These are phyloP conservation scores for Pitangus sulphuratus DNA, from an alignment of 2,797 vertebrate species.

Conservation along the genomic window DNA sequence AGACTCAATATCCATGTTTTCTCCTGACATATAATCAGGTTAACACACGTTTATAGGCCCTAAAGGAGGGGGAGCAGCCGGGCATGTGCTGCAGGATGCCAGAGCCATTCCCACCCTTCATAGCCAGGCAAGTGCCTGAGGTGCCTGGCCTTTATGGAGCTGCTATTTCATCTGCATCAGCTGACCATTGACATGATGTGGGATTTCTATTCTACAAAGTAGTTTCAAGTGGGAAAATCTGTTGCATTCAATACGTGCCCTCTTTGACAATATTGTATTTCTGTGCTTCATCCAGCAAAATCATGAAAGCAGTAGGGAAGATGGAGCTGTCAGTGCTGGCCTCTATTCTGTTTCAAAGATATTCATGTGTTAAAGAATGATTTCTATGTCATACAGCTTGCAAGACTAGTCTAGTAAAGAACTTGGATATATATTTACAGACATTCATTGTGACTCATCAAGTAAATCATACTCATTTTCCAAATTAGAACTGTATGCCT, in stretches of 20 bases:
- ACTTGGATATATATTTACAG: conserved; percentile 43
- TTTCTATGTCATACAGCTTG: not conserved
- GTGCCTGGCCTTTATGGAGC: not conserved
- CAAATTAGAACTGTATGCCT: conserved; percentile 43
- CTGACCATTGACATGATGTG: not conserved
- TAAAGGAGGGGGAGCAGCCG: not conserved
- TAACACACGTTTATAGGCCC: fast-evolving
- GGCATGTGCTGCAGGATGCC: not conserved
- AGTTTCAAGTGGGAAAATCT: not conserved
- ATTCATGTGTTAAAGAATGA: not conserved
- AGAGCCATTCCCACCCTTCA: fast-evolving
- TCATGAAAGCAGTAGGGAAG: not conserved
- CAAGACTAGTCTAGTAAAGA: not conserved
- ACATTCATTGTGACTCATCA: conserved; percentile 64
- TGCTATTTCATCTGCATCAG: not conserved
- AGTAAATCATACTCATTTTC: conserved; percentile 66
- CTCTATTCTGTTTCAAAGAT: not conserved
- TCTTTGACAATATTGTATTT: not conserved
- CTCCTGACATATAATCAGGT: not conserved
- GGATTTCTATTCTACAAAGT: not conserved
- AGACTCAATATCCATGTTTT: not conserved
- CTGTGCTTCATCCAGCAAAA: not conserved
- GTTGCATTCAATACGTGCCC: not conserved
- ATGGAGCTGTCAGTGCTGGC: not conserved
- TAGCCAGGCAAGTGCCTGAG: not conserved